A percentile compares a stretch with the other conserved stretches of the same genome.
Conservation (phyloP, 2,888 invertebrate species). For the Gisinianus flammeolus region DNA sequence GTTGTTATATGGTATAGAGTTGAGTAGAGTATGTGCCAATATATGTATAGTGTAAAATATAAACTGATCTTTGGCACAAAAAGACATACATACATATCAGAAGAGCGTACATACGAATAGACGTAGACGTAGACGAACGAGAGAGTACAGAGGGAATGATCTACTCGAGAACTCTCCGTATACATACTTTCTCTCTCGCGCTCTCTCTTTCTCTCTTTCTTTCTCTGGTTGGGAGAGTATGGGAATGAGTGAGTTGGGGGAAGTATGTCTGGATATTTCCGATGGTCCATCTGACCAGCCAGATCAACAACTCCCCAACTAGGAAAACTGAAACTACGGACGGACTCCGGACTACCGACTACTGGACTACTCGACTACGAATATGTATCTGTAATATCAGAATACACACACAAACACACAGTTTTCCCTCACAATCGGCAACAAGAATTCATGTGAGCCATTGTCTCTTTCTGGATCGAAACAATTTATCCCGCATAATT, state of each 20-base stretch:
- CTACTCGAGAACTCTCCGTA: not conserved
- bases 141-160: not conserved
- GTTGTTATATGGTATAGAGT: too few species aligned
- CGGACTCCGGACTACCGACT: not conserved
- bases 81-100: not conserved
- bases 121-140: not conserved
- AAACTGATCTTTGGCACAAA: not conserved
- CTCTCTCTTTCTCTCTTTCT: not conserved
- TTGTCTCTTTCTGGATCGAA: slow-evolving; percentile 3
- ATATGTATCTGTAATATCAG: too few species aligned
- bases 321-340: not conserved
- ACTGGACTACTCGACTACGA: too few species aligned
- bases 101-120: not conserved
- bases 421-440: not conserved
- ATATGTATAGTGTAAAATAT: not conserved
- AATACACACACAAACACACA: not conserved
- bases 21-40: not conserved
- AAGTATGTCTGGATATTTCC: not conserved
- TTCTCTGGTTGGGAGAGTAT: not conserved
- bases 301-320: not conserved
- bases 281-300: not conserved
- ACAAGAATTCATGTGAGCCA: not conserved
- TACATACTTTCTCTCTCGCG: not conserved
- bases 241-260: not conserved
- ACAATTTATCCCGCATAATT: slow-evolving; percentile 28